Conservation (phyloP, 1,140 invertebrate genomes). For the Muscidifurax raptorellus region DNA sequence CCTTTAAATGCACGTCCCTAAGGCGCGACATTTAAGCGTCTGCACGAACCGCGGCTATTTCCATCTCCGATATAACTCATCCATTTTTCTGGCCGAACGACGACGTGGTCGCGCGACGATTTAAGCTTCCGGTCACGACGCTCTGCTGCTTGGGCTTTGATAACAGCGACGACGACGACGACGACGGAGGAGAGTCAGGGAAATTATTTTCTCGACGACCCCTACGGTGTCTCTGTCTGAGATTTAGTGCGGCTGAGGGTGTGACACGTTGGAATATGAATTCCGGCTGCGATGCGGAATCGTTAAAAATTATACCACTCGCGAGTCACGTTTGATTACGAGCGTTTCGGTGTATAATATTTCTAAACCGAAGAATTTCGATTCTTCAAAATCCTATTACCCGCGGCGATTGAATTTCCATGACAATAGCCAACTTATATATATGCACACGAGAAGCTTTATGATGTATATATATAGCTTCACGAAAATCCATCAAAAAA, state of each 20-base stretch:
- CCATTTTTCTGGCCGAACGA: background rate
- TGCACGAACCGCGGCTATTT: background rate
- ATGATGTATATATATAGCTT: too few species aligned
- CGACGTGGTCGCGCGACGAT: background rate
- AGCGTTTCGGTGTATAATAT: too few species aligned
- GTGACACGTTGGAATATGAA: background rate
- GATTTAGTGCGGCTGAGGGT: background rate
- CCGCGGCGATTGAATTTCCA: too few species aligned
- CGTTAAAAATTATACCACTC: too few species aligned
- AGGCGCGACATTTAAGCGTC: background rate
- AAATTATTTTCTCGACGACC: constrained; percentile 1
- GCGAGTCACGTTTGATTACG: too few species aligned
- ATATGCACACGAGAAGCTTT: too few species aligned
- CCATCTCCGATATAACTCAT: constrained; percentile 16
- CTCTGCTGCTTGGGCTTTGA: constrained; percentile 16
- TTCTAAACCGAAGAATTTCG: too few species aligned
- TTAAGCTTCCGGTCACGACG: constrained; percentile 27
- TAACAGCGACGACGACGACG: background rate
- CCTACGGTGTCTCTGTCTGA: background rate
- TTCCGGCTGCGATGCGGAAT: background rate
- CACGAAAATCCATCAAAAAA: background rate
- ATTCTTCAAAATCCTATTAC: too few species aligned
- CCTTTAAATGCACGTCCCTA: background rate
- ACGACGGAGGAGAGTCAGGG: background rate
- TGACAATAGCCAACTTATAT: too few species aligned